Evolutionary conservation across 2,113 vertebrate species (phyloP), one percentile per base, ranked within the genome.

Genomic region (Mugil cephalus): DNA sequence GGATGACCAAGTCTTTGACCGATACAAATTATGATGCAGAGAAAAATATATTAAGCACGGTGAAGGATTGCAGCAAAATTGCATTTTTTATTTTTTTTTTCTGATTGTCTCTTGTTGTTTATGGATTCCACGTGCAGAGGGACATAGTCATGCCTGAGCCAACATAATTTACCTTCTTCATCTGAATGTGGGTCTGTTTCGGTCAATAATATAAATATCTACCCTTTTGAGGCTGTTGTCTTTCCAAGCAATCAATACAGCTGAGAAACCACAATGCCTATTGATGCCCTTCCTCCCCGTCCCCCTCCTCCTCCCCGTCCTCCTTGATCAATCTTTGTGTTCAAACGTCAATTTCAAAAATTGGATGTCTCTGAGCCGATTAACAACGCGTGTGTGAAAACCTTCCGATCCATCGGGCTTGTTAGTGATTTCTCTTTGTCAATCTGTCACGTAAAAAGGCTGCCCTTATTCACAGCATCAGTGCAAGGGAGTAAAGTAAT

Each of bases 401-500:
- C 38, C 47, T 4, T 43, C 34, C 8, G 30, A 48, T 71, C 60
- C 30, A 50, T 55, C 59, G 52, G 21, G n/a, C 38, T 58, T 14
- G 30, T 59, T 63, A 46, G 63, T 56, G 58, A 63, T 61, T 60
- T 7, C n/a, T 19, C 15, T 63, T 48, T 45, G 42, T 75, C 6
- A 1, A 10, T 69, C 2, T 38, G 52, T 42, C 24, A 45, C 2
- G 24, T 24, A 45, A 38, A n/a, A 10, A 34, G 40, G 9, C 14
- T 55, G 38, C 19, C 1, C 39, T 72, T 62, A 51, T 85, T 73
- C 54, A 75, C 59, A 55, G 15, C 46, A 53, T 50, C 21, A 1
- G 45, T 36, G 50, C 3, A 34, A 38, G 10, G 42, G 67, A 69
- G 55, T 63, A 42, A 68, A 56, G 58, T 77, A 63, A 75, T 82